Percentiles rank a stretch among this genome's conserved stretches.
These are phyloP conservation scores for Alaudala cheleensis DNA, from an alignment of 2,113 vertebrate genomes.

Conservation along the genomic window DNA sequence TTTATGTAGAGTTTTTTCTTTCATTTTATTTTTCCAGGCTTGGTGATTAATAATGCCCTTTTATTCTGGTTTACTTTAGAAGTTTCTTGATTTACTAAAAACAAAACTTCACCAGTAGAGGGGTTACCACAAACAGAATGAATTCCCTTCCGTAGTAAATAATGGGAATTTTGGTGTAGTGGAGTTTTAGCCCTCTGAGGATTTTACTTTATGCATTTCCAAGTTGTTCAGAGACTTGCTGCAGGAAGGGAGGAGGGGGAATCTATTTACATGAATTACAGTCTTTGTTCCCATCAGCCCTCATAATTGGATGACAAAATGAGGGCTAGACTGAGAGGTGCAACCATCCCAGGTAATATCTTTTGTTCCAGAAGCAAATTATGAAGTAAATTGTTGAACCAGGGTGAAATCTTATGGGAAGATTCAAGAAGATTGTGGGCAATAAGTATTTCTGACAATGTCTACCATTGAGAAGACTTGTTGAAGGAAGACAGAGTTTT, in stretches of 20 bases:
- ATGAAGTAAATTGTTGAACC: not conserved
- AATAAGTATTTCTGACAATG: not conserved
- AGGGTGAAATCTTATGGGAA: not conserved
- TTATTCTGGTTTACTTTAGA: not conserved
- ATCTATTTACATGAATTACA: slow-evolving; percentile 19
- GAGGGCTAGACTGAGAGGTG: not conserved
- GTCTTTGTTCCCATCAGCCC: slow-evolving; percentile 16
- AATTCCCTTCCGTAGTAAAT: not conserved
- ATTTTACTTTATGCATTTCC: slow-evolving; percentile 33
- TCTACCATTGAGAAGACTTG: not conserved
- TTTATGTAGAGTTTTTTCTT: not conserved
- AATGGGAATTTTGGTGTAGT: not conserved
- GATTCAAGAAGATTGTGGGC: not conserved
- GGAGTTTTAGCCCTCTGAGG: not conserved
- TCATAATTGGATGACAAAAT: not conserved
- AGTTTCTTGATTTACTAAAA: not conserved
- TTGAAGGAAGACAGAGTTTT: not conserved
- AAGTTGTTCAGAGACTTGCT: not conserved
- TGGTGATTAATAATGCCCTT: not conserved
- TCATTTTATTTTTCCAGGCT: not conserved
- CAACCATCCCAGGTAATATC: not conserved
- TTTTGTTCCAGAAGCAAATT: not conserved
- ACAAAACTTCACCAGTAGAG: not conserved
- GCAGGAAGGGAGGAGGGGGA: not conserved
- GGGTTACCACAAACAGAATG: not conserved